Evolutionary conservation across 2,113 vertebrate genomes (phyloP).

Genomic region (Centropus unirufus): DNA sequence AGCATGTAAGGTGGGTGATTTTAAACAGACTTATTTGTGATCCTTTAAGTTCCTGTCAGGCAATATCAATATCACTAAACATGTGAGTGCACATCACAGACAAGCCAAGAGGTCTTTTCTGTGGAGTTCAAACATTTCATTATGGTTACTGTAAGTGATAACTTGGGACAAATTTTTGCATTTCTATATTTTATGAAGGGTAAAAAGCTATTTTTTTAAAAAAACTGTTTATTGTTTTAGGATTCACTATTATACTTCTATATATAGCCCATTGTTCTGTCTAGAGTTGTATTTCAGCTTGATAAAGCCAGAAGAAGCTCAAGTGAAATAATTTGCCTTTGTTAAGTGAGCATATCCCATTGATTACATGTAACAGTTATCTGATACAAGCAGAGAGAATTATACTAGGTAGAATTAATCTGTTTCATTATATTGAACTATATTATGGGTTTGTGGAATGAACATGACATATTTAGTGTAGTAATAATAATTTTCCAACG

Average conservation of each 20-base stretch:
- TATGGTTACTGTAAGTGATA: neutral
- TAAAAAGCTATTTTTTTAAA: neutral
- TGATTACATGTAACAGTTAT: neutral
- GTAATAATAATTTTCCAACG: constrained; percentile 38
- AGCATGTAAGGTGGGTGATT: neutral
- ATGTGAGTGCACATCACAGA: neutral
- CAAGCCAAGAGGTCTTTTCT: neutral
- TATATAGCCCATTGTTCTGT: neutral
- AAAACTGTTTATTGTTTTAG: neutral
- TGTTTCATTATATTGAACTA: neutral
- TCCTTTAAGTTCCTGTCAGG: neutral
- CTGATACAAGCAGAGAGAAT: neutral
- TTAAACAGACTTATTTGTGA: neutral
- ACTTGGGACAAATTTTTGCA: neutral
- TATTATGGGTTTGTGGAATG: neutral
- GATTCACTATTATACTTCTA: neutral
- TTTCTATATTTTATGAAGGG: neutral
- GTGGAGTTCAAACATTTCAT: neutral
- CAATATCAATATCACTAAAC: neutral
- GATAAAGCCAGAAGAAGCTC: neutral
- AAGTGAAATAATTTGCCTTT: neutral
- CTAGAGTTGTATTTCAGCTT: neutral
- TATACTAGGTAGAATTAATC: constrained; percentile 6
- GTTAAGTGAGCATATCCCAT: neutral
- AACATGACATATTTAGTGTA: constrained; percentile 11